Evolutionary conservation across 2,888 invertebrate genomes (phyloP).

Genomic region (Gymnosoma rotundatum): DNA sequence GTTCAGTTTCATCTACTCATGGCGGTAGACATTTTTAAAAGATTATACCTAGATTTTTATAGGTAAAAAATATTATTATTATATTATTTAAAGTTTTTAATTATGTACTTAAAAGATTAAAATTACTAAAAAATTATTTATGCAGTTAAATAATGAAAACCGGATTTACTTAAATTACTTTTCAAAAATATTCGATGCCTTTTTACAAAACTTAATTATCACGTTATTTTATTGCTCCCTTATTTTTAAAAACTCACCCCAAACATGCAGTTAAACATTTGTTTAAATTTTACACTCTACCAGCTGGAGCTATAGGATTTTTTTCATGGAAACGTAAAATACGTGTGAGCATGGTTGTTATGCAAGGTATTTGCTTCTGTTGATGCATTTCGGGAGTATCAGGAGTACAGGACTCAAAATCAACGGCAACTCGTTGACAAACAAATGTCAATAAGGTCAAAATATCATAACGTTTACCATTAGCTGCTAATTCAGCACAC

Average conservation of each 20-base stretch:
- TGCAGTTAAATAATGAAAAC: too few species aligned
- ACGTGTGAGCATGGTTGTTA: slow-evolving; percentile 95
- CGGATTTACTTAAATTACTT: neutral
- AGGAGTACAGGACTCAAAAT: slow-evolving; percentile 95
- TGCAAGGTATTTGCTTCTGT: slow-evolving; percentile 96
- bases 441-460: slow-evolving; percentile 94
- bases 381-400: slow-evolving; percentile 90
- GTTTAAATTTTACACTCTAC: slow-evolving; percentile 48
- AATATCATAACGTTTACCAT: slow-evolving; percentile 89
- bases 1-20: too few species aligned
- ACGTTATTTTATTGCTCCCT: slow-evolving; percentile 35
- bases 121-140: too few species aligned
- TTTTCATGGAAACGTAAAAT: slow-evolving; percentile 87
- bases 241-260: slow-evolving; percentile 46
- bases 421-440: slow-evolving; percentile 91
- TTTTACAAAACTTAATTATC: neutral
- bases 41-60: too few species aligned
- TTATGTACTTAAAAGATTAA: too few species aligned
- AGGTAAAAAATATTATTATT: too few species aligned
- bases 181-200: slow-evolving; percentile 7
- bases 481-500: slow-evolving; percentile 89
- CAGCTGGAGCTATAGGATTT: slow-evolving; percentile 59
- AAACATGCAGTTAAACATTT: neutral
- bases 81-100: too few species aligned
- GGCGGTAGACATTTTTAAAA: too few species aligned